Evolutionary conservation across 2,113 vertebrate species (phyloP).

Genomic region (Atherinomorus stipes): DNA sequence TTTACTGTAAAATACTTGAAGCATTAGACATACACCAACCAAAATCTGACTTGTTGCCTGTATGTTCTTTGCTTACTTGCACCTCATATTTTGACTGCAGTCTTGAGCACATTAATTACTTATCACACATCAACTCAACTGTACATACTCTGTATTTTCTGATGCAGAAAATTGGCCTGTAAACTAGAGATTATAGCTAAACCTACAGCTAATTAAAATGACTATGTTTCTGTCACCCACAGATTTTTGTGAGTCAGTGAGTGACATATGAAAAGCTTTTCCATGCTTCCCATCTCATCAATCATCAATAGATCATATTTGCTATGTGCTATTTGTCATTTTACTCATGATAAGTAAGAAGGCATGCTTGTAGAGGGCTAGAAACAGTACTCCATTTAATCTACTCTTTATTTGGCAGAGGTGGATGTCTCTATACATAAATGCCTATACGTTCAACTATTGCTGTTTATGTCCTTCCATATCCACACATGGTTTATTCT

Average conservation of each 20-base stretch:
- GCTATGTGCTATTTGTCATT: conserved; percentile 4
- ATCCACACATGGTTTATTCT: conserved; percentile 37
- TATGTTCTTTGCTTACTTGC: neutral
- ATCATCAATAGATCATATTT: neutral
- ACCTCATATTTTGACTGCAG: too few relatives aligned
- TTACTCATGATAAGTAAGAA: neutral
- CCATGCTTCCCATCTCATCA: conserved; percentile 8
- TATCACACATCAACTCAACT: neutral
- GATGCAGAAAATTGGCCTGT: neutral
- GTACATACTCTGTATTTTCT: neutral
- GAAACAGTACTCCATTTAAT: conserved; percentile 18
- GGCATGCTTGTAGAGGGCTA: neutral
- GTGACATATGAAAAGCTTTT: neutral
- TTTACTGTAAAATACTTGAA: neutral
- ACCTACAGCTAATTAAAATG: neutral
- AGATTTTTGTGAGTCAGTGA: conserved; percentile 1
- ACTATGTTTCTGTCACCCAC: neutral
- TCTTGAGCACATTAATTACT: neutral
- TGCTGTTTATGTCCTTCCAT: conserved; percentile 51
- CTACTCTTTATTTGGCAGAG: neutral
- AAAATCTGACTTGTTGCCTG: neutral
- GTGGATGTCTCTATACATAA: conserved; percentile 27
- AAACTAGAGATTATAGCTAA: neutral
- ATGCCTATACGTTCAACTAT: conserved; percentile 16
- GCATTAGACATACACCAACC: neutral